Conservation (phyloP, 2,113 vertebrate species). For the Myotis lucifugus region DNA sequence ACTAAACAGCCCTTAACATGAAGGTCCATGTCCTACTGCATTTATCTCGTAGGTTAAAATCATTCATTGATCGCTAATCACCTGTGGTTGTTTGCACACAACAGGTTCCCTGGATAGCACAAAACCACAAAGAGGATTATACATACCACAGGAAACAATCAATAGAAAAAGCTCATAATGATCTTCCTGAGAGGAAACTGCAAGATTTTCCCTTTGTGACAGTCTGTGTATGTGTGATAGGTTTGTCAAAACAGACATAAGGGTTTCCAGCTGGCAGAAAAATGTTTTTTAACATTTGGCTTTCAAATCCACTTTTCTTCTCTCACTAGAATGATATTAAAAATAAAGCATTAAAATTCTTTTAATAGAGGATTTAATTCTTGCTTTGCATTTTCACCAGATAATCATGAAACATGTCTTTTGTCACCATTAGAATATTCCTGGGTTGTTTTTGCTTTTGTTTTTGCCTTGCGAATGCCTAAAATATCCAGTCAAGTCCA, state of each 20-base stretch:
- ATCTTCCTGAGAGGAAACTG: slow-evolving; percentile 78
- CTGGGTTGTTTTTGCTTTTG: slow-evolving; percentile 1
- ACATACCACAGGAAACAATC: slow-evolving; percentile 83
- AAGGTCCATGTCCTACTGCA: slow-evolving; percentile 72
- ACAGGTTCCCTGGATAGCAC: slow-evolving; percentile 68
- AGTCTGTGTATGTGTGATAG: slow-evolving; percentile 65
- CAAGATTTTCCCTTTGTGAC: slow-evolving; percentile 79
- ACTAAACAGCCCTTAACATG: slow-evolving; percentile 74
- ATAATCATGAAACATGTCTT: slow-evolving; percentile 73
- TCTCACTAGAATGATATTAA: slow-evolving; percentile 78
- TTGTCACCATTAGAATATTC: slow-evolving; percentile 75
- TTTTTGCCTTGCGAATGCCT: not conserved
- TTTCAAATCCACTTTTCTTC: slow-evolving; percentile 72
- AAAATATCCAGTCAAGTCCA: not conserved
- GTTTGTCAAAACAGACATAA: slow-evolving; percentile 77
- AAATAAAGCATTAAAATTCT: slow-evolving; percentile 68
- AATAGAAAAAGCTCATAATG: slow-evolving; percentile 79
- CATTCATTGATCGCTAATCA: slow-evolving; percentile 84
- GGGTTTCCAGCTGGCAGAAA: slow-evolving; percentile 79
- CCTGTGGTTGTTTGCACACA: slow-evolving; percentile 84
- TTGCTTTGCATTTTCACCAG: slow-evolving; percentile 35
- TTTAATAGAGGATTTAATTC: slow-evolving; percentile 77
- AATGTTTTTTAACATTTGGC: slow-evolving; percentile 73
- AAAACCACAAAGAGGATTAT: slow-evolving; percentile 79
- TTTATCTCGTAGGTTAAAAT: slow-evolving; percentile 81